Evolutionary conservation across 2,888 invertebrate species (phyloP).

Genomic region (Drosophila vallismaia): DNA sequence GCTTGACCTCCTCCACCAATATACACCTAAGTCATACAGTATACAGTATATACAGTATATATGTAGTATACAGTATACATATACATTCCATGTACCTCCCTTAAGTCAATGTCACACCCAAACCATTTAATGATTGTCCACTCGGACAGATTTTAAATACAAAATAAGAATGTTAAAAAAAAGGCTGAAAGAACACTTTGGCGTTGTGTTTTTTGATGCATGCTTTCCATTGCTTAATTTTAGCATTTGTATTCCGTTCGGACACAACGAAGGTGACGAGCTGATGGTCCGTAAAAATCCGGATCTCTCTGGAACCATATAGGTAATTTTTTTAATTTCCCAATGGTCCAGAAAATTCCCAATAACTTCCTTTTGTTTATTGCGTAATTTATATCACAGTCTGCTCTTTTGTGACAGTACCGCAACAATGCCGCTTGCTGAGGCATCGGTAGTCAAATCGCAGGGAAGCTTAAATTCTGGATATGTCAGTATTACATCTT

Average conservation of each 20-base stretch:
- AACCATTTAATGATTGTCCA: too few relatives aligned
- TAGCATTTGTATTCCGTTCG: too few relatives aligned
- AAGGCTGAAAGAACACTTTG: constrained; percentile 2
- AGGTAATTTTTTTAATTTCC: constrained; percentile 10
- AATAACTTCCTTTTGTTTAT: constrained; percentile 2
- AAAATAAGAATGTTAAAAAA: too few relatives aligned
- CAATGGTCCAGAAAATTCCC: constrained; percentile 8
- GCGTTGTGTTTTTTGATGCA: too few relatives aligned
- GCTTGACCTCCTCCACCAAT: too few relatives aligned
- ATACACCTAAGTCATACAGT: constrained; percentile 8
- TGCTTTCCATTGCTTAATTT: too few relatives aligned
- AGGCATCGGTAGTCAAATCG: not conserved
- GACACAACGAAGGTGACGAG: too few relatives aligned
- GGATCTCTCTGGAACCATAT: not conserved
- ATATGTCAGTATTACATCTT: too few relatives aligned
- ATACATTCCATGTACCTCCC: too few relatives aligned
- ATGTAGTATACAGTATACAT: not conserved
- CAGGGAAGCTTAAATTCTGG: not conserved
- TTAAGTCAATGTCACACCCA: too few relatives aligned
- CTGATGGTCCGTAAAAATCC: too few relatives aligned
- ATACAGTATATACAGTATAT: constrained; percentile 2
- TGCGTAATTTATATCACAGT: constrained; percentile 8
- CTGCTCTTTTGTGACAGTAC: constrained; percentile 6
- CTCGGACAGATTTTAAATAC: too few relatives aligned
- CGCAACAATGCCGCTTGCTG: constrained; percentile 2